phyloP scores from a whole-genome alignment of 2,797 vertebrate genomes.

The Lepidocolaptes lacrymiger region DNA sequence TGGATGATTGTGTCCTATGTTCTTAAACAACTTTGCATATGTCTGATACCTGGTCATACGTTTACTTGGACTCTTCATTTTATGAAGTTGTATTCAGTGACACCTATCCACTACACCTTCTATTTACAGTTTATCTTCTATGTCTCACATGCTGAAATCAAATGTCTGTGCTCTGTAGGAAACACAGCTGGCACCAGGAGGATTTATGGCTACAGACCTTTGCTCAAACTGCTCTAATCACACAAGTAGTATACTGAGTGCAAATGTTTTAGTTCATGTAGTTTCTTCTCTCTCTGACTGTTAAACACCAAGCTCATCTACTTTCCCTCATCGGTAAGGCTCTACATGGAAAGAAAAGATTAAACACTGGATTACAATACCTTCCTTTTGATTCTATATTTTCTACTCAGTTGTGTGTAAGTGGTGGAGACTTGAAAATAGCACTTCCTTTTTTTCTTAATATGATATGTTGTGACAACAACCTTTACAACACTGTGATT shows the following conservation, averaged over 20 bases:
- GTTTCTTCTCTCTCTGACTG: not conserved
- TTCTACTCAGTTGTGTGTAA: not conserved
- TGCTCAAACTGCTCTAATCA: not conserved
- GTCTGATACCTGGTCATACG: not conserved
- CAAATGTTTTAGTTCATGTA: not conserved
- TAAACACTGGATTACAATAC: not conserved
- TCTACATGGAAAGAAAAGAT: not conserved
- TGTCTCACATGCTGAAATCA: not conserved
- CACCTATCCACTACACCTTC: not conserved
- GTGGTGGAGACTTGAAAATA: not conserved
- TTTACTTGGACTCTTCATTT: not conserved
- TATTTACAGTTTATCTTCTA: not conserved
- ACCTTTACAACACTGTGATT: not conserved
- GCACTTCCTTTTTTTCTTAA: not conserved
- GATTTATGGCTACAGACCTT: not conserved
- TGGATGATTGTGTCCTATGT: not conserved
- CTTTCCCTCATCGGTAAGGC: not conserved
- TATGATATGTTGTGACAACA: fast-evolving
- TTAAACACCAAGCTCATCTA: not conserved
- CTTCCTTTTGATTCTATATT: not conserved
- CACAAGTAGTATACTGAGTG: not conserved
- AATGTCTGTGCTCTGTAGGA: not conserved
- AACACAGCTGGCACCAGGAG: not conserved
- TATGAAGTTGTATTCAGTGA: not conserved
- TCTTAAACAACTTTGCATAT: not conserved